Conservation (phyloP, 1,140 invertebrate species). For the Triops longicaudatus region DNA sequence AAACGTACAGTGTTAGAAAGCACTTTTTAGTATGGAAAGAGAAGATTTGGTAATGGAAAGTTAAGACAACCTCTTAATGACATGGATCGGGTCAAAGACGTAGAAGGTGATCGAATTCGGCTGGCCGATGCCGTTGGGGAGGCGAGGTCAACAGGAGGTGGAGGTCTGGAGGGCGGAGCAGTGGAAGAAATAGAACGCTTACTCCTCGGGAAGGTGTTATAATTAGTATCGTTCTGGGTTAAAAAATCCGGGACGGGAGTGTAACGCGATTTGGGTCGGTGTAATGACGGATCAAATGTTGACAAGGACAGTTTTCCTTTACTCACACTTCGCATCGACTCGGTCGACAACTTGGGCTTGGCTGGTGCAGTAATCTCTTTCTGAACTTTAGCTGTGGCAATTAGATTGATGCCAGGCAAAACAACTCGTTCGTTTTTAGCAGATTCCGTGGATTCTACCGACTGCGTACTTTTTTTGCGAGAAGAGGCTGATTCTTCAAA, state of each 20-base stretch:
- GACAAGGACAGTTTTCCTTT: constrained; percentile 24
- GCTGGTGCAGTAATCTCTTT: background rate
- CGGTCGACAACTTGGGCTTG: constrained; percentile 19
- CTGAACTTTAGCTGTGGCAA: background rate
- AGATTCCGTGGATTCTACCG: background rate
- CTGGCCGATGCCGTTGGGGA: constrained; percentile 23
- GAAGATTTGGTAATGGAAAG: background rate
- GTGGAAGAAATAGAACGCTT: constrained; percentile 22
- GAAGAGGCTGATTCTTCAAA: background rate
- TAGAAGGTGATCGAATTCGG: constrained; percentile 8
- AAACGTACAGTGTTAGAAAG: background rate
- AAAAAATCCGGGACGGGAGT: constrained; percentile 45
- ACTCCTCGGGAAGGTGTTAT: constrained; percentile 21
- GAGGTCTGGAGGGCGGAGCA: constrained; percentile 26
- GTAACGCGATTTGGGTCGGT: constrained; percentile 65
- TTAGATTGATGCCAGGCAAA: background rate
- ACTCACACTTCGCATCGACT: background rate
- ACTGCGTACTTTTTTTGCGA: background rate
- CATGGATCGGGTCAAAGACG: background rate
- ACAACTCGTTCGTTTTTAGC: background rate
- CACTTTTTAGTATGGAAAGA: background rate
- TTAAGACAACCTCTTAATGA: background rate
- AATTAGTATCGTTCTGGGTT: background rate
- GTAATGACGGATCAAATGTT: constrained; percentile 58
- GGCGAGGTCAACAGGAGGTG: constrained; percentile 27